These are phyloP conservation scores for Acrobasis consociella DNA, from an alignment of 2,888 invertebrate species.

Conservation along the genomic window DNA sequence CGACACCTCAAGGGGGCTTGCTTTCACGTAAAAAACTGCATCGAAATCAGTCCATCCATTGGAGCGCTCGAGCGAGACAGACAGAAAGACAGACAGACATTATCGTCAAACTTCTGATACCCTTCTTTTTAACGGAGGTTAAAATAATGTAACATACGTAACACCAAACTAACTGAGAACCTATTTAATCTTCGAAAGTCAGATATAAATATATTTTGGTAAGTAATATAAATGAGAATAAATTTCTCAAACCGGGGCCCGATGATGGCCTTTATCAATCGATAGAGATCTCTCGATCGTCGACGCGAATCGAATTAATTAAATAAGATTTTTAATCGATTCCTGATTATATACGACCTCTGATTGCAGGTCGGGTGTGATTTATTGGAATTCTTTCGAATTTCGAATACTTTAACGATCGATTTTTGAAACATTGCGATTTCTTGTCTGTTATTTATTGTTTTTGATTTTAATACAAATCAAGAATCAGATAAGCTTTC, in stretches of 20 bases:
- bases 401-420: slow-evolving; percentile 4
- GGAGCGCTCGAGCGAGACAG: no score
- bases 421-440: not conserved
- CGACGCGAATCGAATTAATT: slow-evolving; percentile 55
- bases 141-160: no score
- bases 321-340: slow-evolving; percentile 69
- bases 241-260: not conserved
- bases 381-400: slow-evolving; percentile 42
- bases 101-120: no score
- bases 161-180: no score
- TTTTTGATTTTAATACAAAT: not conserved
- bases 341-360: slow-evolving; percentile 60
- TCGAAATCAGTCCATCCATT: no score
- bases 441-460: slow-evolving; percentile 1
- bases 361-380: slow-evolving; percentile 54
- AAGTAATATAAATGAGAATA: not conserved
- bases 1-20: no score
- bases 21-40: no score
- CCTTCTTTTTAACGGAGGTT: no score
- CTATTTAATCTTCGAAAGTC: no score
- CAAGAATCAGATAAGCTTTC: not conserved
- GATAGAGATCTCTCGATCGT: slow-evolving; percentile 54
- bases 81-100: no score
- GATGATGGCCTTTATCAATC: slow-evolving; percentile 45
- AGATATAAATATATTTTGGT: no score